Evolutionary conservation across 2,113 vertebrate species (phyloP).

Genomic region (Natator depressus): DNA sequence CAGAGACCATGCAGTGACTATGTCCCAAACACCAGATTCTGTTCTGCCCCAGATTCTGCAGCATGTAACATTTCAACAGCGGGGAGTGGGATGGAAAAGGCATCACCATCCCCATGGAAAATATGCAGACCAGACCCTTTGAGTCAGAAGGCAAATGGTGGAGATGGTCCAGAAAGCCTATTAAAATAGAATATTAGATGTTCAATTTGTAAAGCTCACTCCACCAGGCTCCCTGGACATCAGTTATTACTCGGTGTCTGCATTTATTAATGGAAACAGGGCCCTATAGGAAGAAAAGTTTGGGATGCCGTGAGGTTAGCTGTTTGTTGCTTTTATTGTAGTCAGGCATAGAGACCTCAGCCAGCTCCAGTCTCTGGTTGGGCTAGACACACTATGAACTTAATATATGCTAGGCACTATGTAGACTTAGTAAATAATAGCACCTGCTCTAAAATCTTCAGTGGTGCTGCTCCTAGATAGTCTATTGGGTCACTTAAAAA

Average conservation of each 20-base stretch:
- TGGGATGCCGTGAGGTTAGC: not conserved
- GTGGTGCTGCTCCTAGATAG: not conserved
- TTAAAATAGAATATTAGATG: not conserved
- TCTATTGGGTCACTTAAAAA: not conserved
- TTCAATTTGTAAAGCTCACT: not conserved
- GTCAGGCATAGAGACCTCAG: not conserved
- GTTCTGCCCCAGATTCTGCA: conserved; percentile 6
- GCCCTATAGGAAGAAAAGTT: not conserved
- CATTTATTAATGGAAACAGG: not conserved
- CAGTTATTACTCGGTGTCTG: not conserved
- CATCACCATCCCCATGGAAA: not conserved
- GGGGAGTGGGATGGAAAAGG: not conserved
- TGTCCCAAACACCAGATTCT: not conserved
- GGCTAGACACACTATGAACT: not conserved
- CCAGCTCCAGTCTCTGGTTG: not conserved
- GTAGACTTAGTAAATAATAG: not conserved
- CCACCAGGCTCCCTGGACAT: not conserved
- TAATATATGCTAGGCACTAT: not conserved
- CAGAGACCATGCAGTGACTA: conserved; percentile 29
- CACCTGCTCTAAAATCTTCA: not conserved
- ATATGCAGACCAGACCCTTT: not conserved
- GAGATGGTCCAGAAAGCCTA: not conserved
- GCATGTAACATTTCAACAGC: not conserved
- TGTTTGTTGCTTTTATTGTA: not conserved
- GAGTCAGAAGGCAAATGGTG: not conserved